A percentile compares a stretch with the other conserved stretches of the same genome.
Conservation (phyloP, 2,797 vertebrate genomes). For the Avahi laniger region DNA sequence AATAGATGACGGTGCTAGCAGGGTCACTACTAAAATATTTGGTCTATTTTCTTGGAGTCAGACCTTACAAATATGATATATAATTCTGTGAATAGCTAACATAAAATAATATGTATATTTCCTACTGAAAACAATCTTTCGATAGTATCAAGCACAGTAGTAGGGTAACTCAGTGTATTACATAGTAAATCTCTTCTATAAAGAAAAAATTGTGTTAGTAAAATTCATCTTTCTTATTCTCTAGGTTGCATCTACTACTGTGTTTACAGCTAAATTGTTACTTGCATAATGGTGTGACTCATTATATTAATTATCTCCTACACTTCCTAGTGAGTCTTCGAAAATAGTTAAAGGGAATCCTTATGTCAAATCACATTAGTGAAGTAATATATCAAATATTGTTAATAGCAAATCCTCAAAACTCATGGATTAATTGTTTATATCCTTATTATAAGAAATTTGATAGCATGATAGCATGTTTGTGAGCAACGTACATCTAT, state of each 20-base stretch:
- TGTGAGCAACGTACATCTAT: background rate
- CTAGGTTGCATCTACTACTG: background rate
- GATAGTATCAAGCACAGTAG: background rate
- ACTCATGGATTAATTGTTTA: background rate
- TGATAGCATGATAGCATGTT: background rate
- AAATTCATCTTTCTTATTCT: slow-evolving; percentile 18
- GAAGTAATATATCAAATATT: slow-evolving; percentile 51
- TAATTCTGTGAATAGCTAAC: background rate
- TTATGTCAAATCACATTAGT: slow-evolving; percentile 61
- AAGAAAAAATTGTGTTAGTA: background rate
- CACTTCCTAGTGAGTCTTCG: slow-evolving; percentile 4
- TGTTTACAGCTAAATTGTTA: slow-evolving; percentile 20
- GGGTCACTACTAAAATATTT: background rate
- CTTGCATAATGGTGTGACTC: background rate
- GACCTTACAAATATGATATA: background rate
- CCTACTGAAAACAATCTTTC: background rate
- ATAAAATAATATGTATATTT: background rate
- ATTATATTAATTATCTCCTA: slow-evolving; percentile 36
- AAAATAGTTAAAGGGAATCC: slow-evolving; percentile 52
- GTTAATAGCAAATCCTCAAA: slow-evolving; percentile 31
- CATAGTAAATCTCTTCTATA: background rate
- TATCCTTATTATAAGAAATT: background rate
- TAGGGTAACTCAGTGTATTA: background rate
- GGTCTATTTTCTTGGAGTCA: background rate
- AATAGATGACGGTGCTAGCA: background rate